phyloP scores from a whole-genome alignment of 2,113 vertebrate species.

The Lophotis ruficrista region DNA sequence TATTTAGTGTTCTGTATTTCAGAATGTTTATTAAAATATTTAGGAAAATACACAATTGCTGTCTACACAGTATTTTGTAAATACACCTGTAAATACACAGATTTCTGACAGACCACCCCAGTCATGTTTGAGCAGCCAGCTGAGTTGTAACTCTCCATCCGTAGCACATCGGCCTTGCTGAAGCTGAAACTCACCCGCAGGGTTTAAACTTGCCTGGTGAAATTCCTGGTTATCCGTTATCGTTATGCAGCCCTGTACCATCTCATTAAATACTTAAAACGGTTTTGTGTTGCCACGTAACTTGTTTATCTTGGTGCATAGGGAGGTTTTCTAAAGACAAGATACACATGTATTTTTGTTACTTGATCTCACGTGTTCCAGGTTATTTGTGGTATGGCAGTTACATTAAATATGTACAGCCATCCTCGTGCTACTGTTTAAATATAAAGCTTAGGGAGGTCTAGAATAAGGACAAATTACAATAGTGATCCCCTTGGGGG shows the following conservation, averaged over 20 bases:
- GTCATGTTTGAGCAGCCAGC: background rate
- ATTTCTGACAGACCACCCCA: background rate
- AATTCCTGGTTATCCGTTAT: background rate
- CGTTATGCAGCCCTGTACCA: background rate
- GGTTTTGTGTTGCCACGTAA: background rate
- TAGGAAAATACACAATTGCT: background rate
- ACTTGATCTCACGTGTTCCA: too few relatives aligned
- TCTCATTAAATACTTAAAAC: background rate
- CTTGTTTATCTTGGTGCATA: background rate
- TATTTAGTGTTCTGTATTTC: background rate
- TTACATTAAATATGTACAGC: background rate
- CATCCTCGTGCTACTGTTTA: background rate
- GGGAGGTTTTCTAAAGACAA: background rate
- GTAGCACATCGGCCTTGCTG: background rate
- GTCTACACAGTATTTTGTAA: background rate
- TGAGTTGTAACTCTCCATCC: fast-evolving
- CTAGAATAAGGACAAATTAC: background rate
- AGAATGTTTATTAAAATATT: background rate
- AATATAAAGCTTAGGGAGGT: background rate
- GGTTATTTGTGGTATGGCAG: background rate
- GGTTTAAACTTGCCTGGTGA: background rate
- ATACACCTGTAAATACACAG: too few relatives aligned
- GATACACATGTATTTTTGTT: fast-evolving
- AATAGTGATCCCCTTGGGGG: background rate
- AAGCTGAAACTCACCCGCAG: background rate